Evolutionary conservation across 2,797 vertebrate genomes (phyloP).

Genomic region (Mus minutoides): DNA sequence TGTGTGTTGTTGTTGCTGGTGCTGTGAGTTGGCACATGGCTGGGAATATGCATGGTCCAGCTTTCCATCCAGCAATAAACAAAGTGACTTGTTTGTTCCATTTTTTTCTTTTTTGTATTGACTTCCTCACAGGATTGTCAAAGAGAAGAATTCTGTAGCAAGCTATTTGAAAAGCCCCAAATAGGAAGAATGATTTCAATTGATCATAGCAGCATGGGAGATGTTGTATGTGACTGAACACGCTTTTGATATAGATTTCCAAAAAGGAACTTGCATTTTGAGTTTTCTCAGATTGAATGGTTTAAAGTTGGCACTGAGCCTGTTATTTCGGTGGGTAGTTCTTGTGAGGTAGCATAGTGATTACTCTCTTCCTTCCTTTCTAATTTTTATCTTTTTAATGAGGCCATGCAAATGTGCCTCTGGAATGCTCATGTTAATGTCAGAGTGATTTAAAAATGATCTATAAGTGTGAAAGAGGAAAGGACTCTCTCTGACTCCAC

Average conservation of each 20-base stretch:
- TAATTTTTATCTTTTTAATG: slow-evolving; percentile 68
- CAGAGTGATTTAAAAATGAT: slow-evolving; percentile 63
- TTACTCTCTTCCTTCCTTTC: slow-evolving; percentile 41
- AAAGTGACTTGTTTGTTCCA: neutral
- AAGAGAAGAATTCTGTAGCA: slow-evolving; percentile 53
- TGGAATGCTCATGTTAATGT: slow-evolving; percentile 63
- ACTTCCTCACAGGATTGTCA: slow-evolving; percentile 7
- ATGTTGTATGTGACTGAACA: neutral
- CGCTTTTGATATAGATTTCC: slow-evolving; percentile 34
- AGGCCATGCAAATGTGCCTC: slow-evolving; percentile 34
- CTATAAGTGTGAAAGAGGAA: neutral
- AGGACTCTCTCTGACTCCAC: neutral
- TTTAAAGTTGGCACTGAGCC: slow-evolving; percentile 44
- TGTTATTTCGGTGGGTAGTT: slow-evolving; percentile 38
- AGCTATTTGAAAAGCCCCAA: slow-evolving; percentile 25
- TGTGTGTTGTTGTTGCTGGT: too few relatives aligned
- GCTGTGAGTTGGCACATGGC: neutral
- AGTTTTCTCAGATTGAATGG: slow-evolving; percentile 14
- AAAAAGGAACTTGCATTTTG: slow-evolving; percentile 60
- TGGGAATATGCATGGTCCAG: neutral
- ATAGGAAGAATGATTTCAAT: slow-evolving; percentile 46
- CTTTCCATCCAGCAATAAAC: neutral
- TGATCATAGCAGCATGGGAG: slow-evolving; percentile 32
- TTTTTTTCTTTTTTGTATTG: slow-evolving; percentile 26
- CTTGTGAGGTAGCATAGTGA: neutral